Evolutionary conservation across 2,888 invertebrate genomes (phyloP).

Genomic region (Philopedon plagiatum): DNA sequence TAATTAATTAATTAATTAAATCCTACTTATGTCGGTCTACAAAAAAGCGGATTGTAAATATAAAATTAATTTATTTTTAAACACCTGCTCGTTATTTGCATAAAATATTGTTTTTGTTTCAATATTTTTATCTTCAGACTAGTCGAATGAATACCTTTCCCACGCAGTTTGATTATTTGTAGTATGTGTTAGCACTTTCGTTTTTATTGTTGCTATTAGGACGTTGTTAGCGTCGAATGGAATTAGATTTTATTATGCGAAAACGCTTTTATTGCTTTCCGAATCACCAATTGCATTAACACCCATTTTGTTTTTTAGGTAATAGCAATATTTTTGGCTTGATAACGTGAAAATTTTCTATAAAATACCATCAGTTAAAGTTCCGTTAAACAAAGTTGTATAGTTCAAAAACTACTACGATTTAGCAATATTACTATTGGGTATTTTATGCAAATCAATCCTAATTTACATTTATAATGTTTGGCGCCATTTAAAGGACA

Average conservation of each 20-base stretch:
- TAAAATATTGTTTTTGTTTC: conserved; percentile 13
- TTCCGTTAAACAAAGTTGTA: background rate
- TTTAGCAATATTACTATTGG: conserved; percentile 14
- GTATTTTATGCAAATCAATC: conserved; percentile 19
- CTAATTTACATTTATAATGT: conserved; percentile 17
- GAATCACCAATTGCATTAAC: background rate
- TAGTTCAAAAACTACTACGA: background rate
- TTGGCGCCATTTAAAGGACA: conserved; percentile 29
- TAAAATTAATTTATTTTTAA: conserved; percentile 3
- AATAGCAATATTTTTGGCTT: background rate
- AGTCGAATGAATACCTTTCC: conserved; percentile 8
- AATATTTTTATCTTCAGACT: conserved; percentile 3
- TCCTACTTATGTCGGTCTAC: background rate
- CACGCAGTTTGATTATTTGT: conserved; percentile 7
- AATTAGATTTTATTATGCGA: background rate
- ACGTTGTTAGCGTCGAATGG: background rate
- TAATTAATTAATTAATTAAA: background rate
- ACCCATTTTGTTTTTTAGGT: background rate
- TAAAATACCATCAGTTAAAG: background rate
- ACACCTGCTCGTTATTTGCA: conserved; percentile 14
- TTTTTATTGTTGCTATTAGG: background rate
- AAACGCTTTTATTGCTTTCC: background rate
- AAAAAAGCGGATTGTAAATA: conserved; percentile 8
- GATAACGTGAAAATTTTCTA: background rate
- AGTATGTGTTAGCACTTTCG: conserved; percentile 12